phyloP scores from a whole-genome alignment of 2,797 vertebrate species.

The Sebastes steindachneri region DNA sequence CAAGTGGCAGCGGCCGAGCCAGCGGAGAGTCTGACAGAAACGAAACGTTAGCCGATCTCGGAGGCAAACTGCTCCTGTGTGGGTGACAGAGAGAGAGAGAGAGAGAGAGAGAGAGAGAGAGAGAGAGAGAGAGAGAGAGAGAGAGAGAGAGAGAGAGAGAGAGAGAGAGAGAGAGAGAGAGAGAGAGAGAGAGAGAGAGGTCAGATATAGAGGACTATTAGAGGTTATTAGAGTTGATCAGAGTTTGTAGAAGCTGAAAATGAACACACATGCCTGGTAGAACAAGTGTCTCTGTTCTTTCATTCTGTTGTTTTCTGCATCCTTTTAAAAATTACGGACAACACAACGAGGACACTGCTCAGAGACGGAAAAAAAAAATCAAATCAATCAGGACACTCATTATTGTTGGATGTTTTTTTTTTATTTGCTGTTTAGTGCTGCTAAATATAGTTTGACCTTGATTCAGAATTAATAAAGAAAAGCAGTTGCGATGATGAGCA shows the following conservation, averaged over 20 bases:
- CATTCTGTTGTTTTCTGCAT: not conserved
- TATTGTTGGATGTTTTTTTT: not conserved
- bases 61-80: slow-evolving; percentile 82
- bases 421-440: not conserved
- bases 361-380: not conserved
- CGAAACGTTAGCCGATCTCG: slow-evolving; percentile 85
- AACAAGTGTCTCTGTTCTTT: not conserved
- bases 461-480: not conserved
- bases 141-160: not conserved
- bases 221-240: not conserved
- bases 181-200: too few species aligned
- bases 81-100: slow-evolving; percentile 3
- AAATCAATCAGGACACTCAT: not conserved
- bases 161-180: too few species aligned
- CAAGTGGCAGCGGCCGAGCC: slow-evolving; percentile 88
- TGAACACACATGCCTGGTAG: not conserved
- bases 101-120: not conserved
- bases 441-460: not conserved
- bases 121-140: not conserved
- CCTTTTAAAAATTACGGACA: not conserved
- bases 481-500: not conserved
- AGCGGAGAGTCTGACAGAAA: slow-evolving; percentile 90
- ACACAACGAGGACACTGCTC: not conserved
- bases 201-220: not conserved
- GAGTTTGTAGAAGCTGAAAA: not conserved